Evolutionary conservation across 2,888 invertebrate genomes (phyloP), one percentile per base, ranked within the genome.

Genomic region (Xylota sylvarum): DNA sequence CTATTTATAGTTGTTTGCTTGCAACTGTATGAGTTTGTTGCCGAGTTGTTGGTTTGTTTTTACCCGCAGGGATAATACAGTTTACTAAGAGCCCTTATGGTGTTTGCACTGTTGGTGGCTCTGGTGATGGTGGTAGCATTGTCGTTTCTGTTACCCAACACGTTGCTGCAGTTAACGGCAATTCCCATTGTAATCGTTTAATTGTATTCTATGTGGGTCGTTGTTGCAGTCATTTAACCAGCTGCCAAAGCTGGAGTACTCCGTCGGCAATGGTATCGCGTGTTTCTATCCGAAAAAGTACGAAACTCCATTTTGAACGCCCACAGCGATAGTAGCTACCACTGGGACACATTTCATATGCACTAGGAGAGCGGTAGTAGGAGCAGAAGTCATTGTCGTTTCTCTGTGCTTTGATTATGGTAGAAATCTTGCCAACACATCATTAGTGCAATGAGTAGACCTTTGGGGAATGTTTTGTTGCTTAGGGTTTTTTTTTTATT

Each of bases 141-240:
- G 35, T 48, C 10, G 62, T 32, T 32, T 14, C 30, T 35, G 32
- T 27, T 32, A 40, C 17, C 35, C 17, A n/a, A 43, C 43, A 43
- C 43, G 30, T 35, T 55, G 58, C 43, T 78, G 83, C 65, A 73
- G 83, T 78, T 78, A 72, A 72, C 83, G 37, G 52, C 85, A 76
- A 85, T 81, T 85, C 65, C 37, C 76, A 85, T 80, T 85, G 85
- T 85, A 80, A 64, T 60, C 80, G 70, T 85, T 76, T 74, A 80
- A 80, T 80, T 85, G 74, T 80, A 69, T 80, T 80, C 73, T 62
- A 85, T 85, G 64, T 85, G 84, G 70, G 84, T 84, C 80, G 74
- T 80, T 80, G 69, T 74, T 85, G 84, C 74, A 80, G 80, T 79
- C 74, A 80, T 84, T 84, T 84, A 79, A 84, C 62, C 69, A 80